Evolutionary conservation across 2,888 invertebrate genomes (phyloP).

Genomic region (Lasioglossum leucozonium): DNA sequence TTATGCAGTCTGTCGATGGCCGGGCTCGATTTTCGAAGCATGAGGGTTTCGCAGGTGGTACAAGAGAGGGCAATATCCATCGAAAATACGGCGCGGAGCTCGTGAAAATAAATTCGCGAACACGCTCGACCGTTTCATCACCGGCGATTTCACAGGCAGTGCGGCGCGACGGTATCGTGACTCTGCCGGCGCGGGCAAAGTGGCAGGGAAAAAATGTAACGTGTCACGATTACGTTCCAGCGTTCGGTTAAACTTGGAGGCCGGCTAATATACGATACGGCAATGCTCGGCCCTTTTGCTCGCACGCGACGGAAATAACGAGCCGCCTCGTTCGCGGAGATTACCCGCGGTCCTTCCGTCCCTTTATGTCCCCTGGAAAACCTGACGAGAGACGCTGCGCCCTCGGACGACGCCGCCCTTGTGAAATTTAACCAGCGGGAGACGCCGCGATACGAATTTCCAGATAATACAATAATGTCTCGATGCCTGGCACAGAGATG

Average conservation of each 20-base stretch:
- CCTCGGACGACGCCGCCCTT: not conserved
- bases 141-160: not conserved
- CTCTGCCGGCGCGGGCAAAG: conserved; percentile 4
- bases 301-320: conserved; percentile 49
- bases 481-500: not conserved
- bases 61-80: not conserved
- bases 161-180: conserved; percentile 20
- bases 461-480: not conserved
- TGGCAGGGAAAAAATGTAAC: conserved; percentile 21
- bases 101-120: conserved; percentile 13
- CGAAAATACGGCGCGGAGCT: conserved; percentile 5
- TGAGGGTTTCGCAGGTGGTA: not conserved
- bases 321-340: conserved; percentile 44
- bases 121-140: conserved; percentile 27
- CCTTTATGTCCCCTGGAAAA: conserved; percentile 30
- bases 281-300: conserved; percentile 29
- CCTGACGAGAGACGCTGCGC: conserved; percentile 14
- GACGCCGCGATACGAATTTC: not conserved
- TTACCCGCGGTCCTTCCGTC: conserved; percentile 39
- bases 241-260: conserved; percentile 9
- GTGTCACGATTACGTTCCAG: conserved; percentile 25
- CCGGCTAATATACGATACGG: conserved; percentile 34
- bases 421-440: not conserved
- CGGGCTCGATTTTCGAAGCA: not conserved
- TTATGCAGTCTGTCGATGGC: conserved; percentile 9